These are phyloP conservation scores for Pedionomus torquatus DNA, from an alignment of 2,113 vertebrate species.

Conservation along the genomic window DNA sequence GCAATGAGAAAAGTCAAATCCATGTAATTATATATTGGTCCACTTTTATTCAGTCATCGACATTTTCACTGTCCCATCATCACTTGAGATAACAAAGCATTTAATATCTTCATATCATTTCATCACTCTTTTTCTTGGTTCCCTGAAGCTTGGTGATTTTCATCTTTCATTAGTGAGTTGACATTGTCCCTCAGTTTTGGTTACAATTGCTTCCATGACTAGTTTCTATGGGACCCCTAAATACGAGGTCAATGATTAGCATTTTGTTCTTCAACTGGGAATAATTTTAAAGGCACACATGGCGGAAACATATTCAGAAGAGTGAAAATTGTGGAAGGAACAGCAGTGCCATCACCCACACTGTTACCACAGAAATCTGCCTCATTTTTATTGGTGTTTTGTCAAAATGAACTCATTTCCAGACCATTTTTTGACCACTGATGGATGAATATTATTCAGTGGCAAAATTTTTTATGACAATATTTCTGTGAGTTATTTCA, in stretches of 20 bases:
- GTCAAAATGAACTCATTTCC: neutral
- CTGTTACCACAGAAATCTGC: neutral
- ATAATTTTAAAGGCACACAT: neutral
- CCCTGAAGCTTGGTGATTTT: neutral
- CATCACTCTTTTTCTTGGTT: neutral
- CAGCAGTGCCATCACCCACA: neutral
- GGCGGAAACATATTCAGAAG: neutral
- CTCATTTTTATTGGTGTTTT: neutral
- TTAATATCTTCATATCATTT: neutral
- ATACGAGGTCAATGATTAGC: neutral
- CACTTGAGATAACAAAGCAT: neutral
- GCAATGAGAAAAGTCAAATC: neutral
- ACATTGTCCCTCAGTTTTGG: neutral
- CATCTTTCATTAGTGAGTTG: neutral
- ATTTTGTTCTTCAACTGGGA: neutral
- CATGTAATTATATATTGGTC: too few species aligned
- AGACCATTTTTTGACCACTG: neutral
- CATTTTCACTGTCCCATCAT: neutral
- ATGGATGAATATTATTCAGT: neutral
- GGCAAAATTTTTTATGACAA: neutral
- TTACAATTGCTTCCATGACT: neutral
- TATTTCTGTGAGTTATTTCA: neutral
- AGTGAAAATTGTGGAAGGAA: fast-evolving
- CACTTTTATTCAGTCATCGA: neutral
- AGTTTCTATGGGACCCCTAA: neutral